Base-by-base conservation (phyloP, 1,140 invertebrate genomes). In the Platyura marginata region DNA sequence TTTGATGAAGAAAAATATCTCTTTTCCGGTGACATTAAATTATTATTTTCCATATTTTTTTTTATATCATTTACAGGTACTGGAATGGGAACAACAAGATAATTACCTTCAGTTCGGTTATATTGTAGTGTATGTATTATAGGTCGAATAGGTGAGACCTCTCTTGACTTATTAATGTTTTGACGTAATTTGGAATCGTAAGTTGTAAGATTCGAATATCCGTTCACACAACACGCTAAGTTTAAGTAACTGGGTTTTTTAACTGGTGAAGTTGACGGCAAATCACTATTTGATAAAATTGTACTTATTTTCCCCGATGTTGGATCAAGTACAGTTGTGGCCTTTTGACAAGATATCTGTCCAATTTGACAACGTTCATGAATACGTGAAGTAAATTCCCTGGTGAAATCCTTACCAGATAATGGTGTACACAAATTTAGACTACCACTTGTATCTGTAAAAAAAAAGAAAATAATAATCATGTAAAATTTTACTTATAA, bases 191-290 rank as follows among this genome's bases (percentile, higher is more conserved):
- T 78, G 1, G 79, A 80, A 54, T 83, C 78, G 69, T 89, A 89
- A 44, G 81, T 81, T 10, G 77, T 85, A 37, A 82, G 71, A 50
- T 80, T 81, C 1, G 80, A 82, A 57, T 92, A 92, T 9, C 88
- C 88, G 63, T 82, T 89, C 21, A 91, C 83, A 15, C 83, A 86
- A 57, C 87, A 89, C 40, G 87, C 84, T 40, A 92, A 64, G 53
- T 80, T 82, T 36, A 92, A 62, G 58, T 92, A 92, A 42, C 84
- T 89, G 0, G 86, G 87, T 52, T 75, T 64, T 41, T 61, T 61
- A 13, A 25, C 13, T 10, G 40, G 41, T 21, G 22, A 44, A 16
- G 20, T 32, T 35, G 22, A 35, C n/a, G 39, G 34, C 22, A 22
- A 40, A 25, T 37, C 21, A 18, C n/a, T 15, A 15, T 37, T 25